phyloP scores from a whole-genome alignment of 2,888 invertebrate species.

The Mythimna vitellina region DNA sequence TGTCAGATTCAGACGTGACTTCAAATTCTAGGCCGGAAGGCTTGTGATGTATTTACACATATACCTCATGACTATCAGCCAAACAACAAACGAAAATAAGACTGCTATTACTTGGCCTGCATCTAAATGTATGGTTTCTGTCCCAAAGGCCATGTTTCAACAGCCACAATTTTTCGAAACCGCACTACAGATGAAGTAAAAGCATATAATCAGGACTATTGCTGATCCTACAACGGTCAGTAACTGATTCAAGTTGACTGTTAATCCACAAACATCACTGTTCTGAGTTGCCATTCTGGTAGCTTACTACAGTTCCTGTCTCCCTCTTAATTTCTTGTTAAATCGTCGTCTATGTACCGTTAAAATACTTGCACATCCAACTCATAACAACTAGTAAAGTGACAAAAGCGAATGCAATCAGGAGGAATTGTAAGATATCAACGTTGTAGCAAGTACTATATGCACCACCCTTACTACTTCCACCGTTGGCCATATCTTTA shows the following conservation, averaged over 20 bases:
- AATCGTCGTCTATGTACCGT: constrained; percentile 59
- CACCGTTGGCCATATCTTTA: constrained; percentile 61
- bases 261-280: constrained; percentile 37
- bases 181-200: constrained; percentile 60
- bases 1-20: not conserved
- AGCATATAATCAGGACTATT: constrained; percentile 63
- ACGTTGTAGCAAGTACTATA: constrained; percentile 67
- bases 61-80: constrained; percentile 72
- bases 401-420: constrained; percentile 80
- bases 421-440: constrained; percentile 75
- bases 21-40: constrained; percentile 61
- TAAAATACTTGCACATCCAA: constrained; percentile 83
- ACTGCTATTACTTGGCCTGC: constrained; percentile 57
- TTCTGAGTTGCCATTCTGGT: constrained; percentile 3
- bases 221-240: constrained; percentile 68
- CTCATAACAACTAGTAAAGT: constrained; percentile 78
- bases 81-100: constrained; percentile 72
- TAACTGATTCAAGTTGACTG: constrained; percentile 62
- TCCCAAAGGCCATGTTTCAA: constrained; percentile 9
- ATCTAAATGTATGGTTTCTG: constrained; percentile 27
- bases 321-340: not conserved
- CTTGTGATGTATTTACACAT: constrained; percentile 72
- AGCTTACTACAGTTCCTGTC: not conserved
- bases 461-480: accelerated
- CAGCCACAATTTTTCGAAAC: constrained; percentile 34